These are phyloP conservation scores for Drosophila kepulauana DNA, from an alignment of 1,140 invertebrate species.

Conservation along the genomic window DNA sequence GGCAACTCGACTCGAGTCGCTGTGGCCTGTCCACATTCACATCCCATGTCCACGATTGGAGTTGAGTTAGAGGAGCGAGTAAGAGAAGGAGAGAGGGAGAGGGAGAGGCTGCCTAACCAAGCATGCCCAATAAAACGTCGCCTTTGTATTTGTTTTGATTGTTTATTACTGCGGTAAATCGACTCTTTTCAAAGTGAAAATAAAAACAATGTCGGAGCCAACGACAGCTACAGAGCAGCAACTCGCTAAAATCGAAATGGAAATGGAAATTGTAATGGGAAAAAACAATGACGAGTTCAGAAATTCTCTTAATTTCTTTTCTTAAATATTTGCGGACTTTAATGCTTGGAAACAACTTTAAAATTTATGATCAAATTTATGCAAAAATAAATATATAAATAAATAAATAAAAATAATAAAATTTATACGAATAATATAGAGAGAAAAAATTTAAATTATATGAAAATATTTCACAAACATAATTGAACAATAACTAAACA, in stretches of 20 bases:
- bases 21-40: constrained; percentile 17
- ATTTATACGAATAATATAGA: too few species aligned
- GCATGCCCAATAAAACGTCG: constrained; percentile 76
- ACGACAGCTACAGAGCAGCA: constrained; percentile 9
- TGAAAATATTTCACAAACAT: too few species aligned
- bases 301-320: constrained; percentile 1
- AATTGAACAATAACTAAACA: too few species aligned
- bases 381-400: too few species aligned
- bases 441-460: too few species aligned
- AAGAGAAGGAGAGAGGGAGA: constrained; percentile 16
- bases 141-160: constrained; percentile 81
- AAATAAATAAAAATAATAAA: too few species aligned
- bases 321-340: too few species aligned
- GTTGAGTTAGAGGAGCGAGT: too few species aligned
- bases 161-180: constrained; percentile 80
- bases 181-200: constrained; percentile 24
- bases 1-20: constrained; percentile 40
- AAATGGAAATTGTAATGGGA: constrained; percentile 54
- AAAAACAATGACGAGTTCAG: constrained; percentile 58
- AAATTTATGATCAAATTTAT: too few species aligned
- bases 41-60: constrained; percentile 1
- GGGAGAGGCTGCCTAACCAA: constrained; percentile 64
- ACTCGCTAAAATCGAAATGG: constrained; percentile 34
- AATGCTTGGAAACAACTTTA: too few species aligned
- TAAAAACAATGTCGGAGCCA: constrained; percentile 27